Conservation (phyloP, 2,888 invertebrate species). For the Drosophila neonasuta region DNA sequence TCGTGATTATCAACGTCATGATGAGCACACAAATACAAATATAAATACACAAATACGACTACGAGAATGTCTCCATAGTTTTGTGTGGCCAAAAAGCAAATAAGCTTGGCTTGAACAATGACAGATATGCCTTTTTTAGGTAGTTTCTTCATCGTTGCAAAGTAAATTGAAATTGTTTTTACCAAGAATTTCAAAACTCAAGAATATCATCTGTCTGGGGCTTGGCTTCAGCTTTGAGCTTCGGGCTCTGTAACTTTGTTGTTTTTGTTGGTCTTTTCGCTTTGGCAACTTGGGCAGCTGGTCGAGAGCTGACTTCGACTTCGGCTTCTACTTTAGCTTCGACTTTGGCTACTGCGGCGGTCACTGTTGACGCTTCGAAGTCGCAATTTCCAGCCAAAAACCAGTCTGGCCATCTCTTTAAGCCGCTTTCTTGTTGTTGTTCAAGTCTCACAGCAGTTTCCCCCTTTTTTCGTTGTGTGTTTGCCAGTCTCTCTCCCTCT, state of each 20-base stretch:
- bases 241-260: slow-evolving; percentile 33
- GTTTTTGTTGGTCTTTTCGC: slow-evolving; percentile 6
- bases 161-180: slow-evolving; percentile 69
- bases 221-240: slow-evolving; percentile 18
- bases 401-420: slow-evolving; percentile 74
- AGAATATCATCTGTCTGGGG: slow-evolving; percentile 52
- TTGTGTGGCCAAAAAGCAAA: slow-evolving; percentile 14
- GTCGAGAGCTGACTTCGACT: slow-evolving; percentile 33
- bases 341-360: slow-evolving; percentile 24
- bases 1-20: slow-evolving; percentile 10
- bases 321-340: not conserved
- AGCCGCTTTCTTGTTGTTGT: slow-evolving; percentile 42
- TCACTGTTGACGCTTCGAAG: slow-evolving; percentile 39
- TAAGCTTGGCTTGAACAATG: slow-evolving; percentile 20
- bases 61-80: slow-evolving; percentile 28
- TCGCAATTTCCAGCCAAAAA: slow-evolving; percentile 69
- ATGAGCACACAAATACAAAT: slow-evolving; percentile 1
- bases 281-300: slow-evolving; percentile 50
- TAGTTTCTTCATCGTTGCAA: slow-evolving; percentile 21
- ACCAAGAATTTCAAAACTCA: slow-evolving; percentile 65
- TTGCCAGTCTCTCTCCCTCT: slow-evolving; percentile 5
- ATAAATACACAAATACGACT: too few relatives aligned
- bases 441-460: slow-evolving; percentile 44
- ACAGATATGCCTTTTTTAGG: slow-evolving; percentile 29
- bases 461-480: slow-evolving; percentile 47